These are phyloP conservation scores for Carassius carassius DNA, from an alignment of 2,113 vertebrate genomes.

Conservation along the genomic window DNA sequence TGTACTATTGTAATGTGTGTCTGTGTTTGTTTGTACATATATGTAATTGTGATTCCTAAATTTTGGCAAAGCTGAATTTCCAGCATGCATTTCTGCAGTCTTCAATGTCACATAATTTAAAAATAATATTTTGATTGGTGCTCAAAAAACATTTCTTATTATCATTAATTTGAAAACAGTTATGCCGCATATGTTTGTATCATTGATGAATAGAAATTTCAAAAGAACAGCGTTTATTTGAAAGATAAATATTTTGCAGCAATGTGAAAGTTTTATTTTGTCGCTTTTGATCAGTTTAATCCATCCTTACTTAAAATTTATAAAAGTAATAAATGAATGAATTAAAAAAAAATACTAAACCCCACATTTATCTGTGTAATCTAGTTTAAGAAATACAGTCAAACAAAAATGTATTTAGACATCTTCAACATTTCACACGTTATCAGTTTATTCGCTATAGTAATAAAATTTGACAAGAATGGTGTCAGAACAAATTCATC, in stretches of 20 bases:
- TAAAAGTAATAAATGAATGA: no score
- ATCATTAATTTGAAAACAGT: background rate
- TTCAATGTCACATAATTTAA: background rate
- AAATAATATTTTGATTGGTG: background rate
- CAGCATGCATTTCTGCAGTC: background rate
- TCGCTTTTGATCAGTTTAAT: background rate
- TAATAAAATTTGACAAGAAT: no score
- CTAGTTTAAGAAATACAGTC: background rate
- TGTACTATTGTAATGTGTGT: no score
- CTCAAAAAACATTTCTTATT: background rate
- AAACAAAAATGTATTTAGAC: no score
- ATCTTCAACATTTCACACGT: no score
- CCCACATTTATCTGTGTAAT: background rate
- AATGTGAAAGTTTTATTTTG: background rate
- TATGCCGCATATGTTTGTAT: background rate
- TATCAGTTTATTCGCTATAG: no score
- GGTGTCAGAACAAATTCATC: no score
- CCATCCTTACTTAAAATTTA: background rate
- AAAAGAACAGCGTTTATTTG: background rate
- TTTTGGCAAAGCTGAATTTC: background rate
- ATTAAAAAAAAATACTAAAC: background rate
- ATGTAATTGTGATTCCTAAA: background rate
- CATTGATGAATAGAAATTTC: background rate
- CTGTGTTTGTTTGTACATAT: no score
- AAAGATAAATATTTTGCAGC: background rate